These are phyloP conservation scores for Rafetus swinhoei DNA, from an alignment of 2,113 vertebrate species.

Conservation along the genomic window DNA sequence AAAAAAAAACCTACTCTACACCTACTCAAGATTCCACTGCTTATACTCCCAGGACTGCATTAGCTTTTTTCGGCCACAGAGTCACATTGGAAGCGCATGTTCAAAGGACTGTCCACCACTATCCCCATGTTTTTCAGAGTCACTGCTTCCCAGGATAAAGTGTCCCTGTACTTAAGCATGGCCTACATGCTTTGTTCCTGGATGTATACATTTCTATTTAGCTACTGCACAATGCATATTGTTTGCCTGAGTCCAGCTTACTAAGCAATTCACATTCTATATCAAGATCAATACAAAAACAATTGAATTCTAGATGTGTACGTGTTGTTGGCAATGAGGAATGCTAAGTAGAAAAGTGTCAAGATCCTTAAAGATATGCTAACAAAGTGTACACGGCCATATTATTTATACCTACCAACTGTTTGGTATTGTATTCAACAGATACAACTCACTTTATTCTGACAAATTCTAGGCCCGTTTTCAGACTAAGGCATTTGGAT, in stretches of 20 bases:
- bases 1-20: background rate
- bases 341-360: background rate
- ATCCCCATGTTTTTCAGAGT: background rate
- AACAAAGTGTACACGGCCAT: background rate
- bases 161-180: background rate
- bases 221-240: background rate
- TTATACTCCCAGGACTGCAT: background rate
- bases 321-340: background rate
- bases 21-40: background rate
- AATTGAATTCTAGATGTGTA: fast-evolving
- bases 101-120: background rate
- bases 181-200: background rate
- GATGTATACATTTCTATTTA: background rate
- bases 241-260: background rate
- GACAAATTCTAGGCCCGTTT: background rate
- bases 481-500: background rate
- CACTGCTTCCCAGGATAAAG: background rate
- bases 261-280: background rate
- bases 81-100: background rate
- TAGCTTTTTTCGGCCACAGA: background rate
- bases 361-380: background rate
- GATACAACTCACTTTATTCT: background rate
- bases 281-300: background rate
- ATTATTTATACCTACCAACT: background rate
- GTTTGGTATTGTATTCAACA: background rate